Conservation (phyloP, 2,113 vertebrate genomes). For the Centrocercus urophasianus region DNA sequence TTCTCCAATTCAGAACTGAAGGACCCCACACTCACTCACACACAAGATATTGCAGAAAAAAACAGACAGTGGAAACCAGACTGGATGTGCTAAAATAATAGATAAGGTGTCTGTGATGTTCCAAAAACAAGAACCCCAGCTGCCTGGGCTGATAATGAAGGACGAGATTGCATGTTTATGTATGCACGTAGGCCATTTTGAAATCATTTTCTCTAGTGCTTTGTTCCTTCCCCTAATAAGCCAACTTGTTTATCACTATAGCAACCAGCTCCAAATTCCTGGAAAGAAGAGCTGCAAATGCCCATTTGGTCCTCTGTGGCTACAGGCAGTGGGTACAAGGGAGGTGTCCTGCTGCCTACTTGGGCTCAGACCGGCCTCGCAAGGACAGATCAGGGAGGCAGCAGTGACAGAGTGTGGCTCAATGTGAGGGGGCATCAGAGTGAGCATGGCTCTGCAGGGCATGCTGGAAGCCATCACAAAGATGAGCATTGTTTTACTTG, state of each 20-base stretch:
- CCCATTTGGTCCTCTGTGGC: conserved; percentile 9
- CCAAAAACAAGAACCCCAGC: neutral
- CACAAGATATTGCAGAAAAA: neutral
- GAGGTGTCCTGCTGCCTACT: neutral
- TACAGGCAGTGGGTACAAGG: accelerated
- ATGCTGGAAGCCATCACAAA: neutral
- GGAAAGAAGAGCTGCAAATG: conserved; percentile 15
- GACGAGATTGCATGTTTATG: neutral
- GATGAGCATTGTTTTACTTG: neutral
- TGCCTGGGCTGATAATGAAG: conserved; percentile 1
- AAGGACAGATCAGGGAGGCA: neutral
- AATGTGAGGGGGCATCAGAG: neutral
- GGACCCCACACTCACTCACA: neutral
- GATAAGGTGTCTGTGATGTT: neutral
- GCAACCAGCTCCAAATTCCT: conserved; percentile 47
- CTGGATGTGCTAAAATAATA: neutral
- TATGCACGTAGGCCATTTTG: conserved; percentile 12
- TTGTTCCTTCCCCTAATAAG: conserved; percentile 61
- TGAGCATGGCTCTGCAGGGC: neutral
- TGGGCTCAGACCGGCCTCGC: neutral
- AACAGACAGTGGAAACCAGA: neutral
- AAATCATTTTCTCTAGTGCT: conserved; percentile 48
- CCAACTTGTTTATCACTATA: conserved; percentile 67
- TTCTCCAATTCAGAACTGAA: neutral
- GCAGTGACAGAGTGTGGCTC: accelerated